Percentiles rank a stretch among this genome's conserved stretches.
phyloP scores from a whole-genome alignment of 2,888 invertebrate genomes.

The Mesorhabditis spiculigera region DNA sequence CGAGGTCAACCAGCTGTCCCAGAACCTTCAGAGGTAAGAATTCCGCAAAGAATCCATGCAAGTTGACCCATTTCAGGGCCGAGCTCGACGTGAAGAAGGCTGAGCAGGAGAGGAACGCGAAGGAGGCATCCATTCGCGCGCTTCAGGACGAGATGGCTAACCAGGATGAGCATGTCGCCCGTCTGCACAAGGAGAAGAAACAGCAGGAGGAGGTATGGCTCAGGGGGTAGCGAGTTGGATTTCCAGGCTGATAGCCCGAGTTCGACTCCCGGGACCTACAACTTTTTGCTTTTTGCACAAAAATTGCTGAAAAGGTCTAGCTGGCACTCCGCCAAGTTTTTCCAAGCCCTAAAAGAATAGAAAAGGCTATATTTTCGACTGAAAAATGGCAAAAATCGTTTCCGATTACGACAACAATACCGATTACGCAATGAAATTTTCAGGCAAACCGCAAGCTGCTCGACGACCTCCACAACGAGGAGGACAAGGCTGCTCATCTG shows the following conservation, averaged over 20 bases:
- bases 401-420: neutral
- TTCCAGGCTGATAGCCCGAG: too few species aligned
- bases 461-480: constrained; percentile 58
- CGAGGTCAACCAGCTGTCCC: too few species aligned
- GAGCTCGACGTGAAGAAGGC: constrained; percentile 53
- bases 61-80: constrained; percentile 17
- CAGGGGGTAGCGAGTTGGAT: constrained; percentile 63
- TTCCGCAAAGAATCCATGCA: too few species aligned
- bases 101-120: constrained; percentile 54
- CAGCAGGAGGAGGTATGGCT: constrained; percentile 80
- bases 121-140: constrained; percentile 56
- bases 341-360: too few species aligned
- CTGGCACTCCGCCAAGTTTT: too few species aligned
- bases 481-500: constrained; percentile 59
- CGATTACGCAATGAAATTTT: neutral
- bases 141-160: constrained; percentile 71
- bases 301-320: too few species aligned
- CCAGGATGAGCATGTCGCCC: constrained; percentile 55
- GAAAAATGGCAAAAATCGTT: neutral
- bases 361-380: too few species aligned
- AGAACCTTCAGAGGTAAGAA: too few species aligned
- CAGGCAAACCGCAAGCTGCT: constrained; percentile 54
- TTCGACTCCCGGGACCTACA: too few species aligned
- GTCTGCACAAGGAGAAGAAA: constrained; percentile 60
- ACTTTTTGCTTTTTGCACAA: too few species aligned